Evolutionary conservation across 2,888 invertebrate species (phyloP), one percentile per base, ranked within the genome.

Genomic region (Cephus sareptanus): DNA sequence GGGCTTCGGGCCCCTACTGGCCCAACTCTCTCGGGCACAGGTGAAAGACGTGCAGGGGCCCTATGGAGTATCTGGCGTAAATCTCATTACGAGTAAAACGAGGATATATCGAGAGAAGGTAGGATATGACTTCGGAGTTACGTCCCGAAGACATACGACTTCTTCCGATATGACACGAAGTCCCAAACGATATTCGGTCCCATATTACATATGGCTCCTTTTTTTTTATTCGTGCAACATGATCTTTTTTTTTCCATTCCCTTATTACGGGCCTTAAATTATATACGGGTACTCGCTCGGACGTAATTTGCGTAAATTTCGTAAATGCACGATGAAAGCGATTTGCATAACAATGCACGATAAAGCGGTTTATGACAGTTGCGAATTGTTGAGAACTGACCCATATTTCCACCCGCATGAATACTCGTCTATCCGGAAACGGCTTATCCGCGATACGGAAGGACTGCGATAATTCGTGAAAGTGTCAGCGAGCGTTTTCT

Each of bases 401-500:
- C 74, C 37, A 74, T 30, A 74, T 74, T 74, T 74, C 11, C 74
- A 74, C 74, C 74, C 74, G 37, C 74, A 35, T 74, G 34, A 74
- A 33, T 74, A 34, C 31, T 33, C 31, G 71, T 71, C 30, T 31
- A 71, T 71, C 71, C 71, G 71, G 71, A 71, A 71, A 15, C 33
- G 71, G 9, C 33, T 34, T 34, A 34, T 71, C 56, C 23, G 71
- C 74, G 30, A 75, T 31, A 56, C 75, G 83, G 87, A 56, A 56
- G 56, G 56, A 23, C 56, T 23, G 56, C 2, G 56, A 88, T 88
- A 89, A 85, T 85, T 79, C 83, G 85, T 81, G 88, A 88, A 89
- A 88, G 88, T 82, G 87, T 83, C 84, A 88, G 88, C 88, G 85
- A 87, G 86, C 79, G 79, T 79, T 78, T 77, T 80, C 9, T 56